These are phyloP conservation scores for Drosophila seclusa DNA, from an alignment of 2,888 invertebrate genomes.

Conservation along the genomic window DNA sequence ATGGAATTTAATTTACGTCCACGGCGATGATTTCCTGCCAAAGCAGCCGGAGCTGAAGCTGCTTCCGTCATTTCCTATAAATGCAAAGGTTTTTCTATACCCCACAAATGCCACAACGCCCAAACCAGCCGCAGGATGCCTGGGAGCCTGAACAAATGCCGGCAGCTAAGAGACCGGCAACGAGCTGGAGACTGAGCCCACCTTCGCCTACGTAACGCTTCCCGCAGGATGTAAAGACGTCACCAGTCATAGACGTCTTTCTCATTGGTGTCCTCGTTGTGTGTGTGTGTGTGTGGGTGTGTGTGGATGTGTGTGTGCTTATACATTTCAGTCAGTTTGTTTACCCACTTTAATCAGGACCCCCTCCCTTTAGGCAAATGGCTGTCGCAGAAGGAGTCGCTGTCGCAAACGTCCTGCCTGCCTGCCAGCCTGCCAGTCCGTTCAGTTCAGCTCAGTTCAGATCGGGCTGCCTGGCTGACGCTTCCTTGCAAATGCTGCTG, in stretches of 20 bases:
- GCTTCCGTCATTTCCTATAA: conserved; percentile 82
- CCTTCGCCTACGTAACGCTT: conserved; percentile 58
- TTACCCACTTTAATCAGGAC: conserved; percentile 76
- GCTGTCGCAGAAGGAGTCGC: conserved; percentile 7
- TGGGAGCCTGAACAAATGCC: conserved; percentile 13
- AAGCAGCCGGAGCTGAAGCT: conserved; percentile 62
- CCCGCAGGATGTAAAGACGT: conserved; percentile 75
- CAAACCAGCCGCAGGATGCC: conserved; percentile 8
- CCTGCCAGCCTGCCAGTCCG: conserved; percentile 13
- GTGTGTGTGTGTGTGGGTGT: conserved; percentile 4
- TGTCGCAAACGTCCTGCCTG: conserved; percentile 38
- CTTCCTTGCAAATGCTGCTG: conserved; percentile 85
- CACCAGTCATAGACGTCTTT: conserved; percentile 26
- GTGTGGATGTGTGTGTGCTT: conserved; percentile 24
- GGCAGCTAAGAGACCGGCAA: conserved; percentile 17
- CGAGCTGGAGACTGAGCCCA: conserved; percentile 16
- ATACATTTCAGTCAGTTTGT: conserved; percentile 62
- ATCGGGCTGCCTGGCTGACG: conserved; percentile 49
- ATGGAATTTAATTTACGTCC: conserved; percentile 83
- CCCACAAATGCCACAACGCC: neutral
- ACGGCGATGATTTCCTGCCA: conserved; percentile 82
- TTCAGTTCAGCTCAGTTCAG: conserved; percentile 1
- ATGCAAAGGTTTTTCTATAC: conserved; percentile 53
- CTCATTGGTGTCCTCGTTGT: conserved; percentile 8
- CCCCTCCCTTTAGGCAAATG: conserved; percentile 25